These are phyloP conservation scores for Parnassius mnemosyne DNA, from an alignment of 2,888 invertebrate genomes.

Conservation along the genomic window DNA sequence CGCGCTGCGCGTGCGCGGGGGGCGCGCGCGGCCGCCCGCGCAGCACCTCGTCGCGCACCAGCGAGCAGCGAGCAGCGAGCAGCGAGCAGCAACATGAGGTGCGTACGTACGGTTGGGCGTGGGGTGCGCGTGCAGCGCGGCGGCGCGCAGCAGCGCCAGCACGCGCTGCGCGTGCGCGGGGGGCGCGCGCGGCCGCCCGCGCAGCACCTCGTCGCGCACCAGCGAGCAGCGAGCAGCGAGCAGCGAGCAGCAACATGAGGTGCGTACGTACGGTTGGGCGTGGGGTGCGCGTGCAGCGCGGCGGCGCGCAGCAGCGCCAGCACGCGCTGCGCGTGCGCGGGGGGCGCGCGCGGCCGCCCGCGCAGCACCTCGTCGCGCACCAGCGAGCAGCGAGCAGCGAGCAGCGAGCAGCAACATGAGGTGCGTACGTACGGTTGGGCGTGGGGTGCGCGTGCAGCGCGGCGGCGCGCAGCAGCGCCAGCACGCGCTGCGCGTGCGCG, in stretches of 20 bases:
- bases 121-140: constrained; percentile 48
- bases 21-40: constrained; percentile 89
- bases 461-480: constrained; percentile 80
- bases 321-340: constrained; percentile 2
- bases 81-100: too few relatives aligned
- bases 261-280: constrained; percentile 44
- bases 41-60: constrained; percentile 26
- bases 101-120: not conserved
- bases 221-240: too few relatives aligned
- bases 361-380: constrained; percentile 43
- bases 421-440: constrained; percentile 43
- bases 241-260: too few relatives aligned
- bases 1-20: constrained; percentile 82
- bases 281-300: constrained; percentile 28
- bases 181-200: constrained; percentile 83
- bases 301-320: too few relatives aligned
- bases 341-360: constrained; percentile 82
- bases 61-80: too few relatives aligned
- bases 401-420: too few relatives aligned
- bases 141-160: too few relatives aligned
- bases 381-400: too few relatives aligned
- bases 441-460: not conserved
- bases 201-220: constrained; percentile 32
- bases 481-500: constrained; percentile 76
- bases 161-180: constrained; percentile 3